Evolutionary conservation across 2,113 vertebrate species (phyloP), one percentile per base, ranked within the genome.

Genomic region (Chloroceryle aenea): DNA sequence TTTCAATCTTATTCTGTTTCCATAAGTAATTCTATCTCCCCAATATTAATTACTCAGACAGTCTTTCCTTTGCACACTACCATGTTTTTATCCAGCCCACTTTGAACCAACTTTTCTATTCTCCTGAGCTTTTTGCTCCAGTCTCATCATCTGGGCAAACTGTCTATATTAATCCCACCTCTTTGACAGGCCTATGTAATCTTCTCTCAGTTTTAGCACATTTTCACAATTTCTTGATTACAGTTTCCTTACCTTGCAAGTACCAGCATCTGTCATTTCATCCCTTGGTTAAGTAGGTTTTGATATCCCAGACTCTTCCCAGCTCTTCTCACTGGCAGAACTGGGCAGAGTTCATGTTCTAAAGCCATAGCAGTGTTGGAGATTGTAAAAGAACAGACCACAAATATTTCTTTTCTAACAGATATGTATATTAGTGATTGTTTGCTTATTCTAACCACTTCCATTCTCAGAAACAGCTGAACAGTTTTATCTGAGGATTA

Each of bases 1-100:
- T 82, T 89, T 82, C 62, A 96, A 79, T 83, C 75, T 38, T 10
- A 13, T 58, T 97, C 45, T 63, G 83, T 88, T 94, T 93, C 88
- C 32, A 0, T 8, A 40, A 6, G 90, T 94, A 97, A 94, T 86
- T 92, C 88, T 92, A 94, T 6, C 79, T 88, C 20, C 16, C n/a
- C 2, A 14, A 7, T 79, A 29, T 85, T 68, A 87, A 82, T 93
- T 87, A 89, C 56, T 56, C 77, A 71, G 61, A 9, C 22, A 43
- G 78, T 34, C 42, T 73, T 91, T 74, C 68, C 29, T 93, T 89
- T 58, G 22, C 53, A 56, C 36, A 43, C 6, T 36, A 12, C 9
- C 48, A 13, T 26, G 21, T 40, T 89, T 95, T 79, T 67, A 21
- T 56, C 59, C 43, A 86, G 43, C 8, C 4, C 13, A 19, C 23